phyloP scores from a whole-genome alignment of 2,888 invertebrate species.

The Heliconius cydno region DNA sequence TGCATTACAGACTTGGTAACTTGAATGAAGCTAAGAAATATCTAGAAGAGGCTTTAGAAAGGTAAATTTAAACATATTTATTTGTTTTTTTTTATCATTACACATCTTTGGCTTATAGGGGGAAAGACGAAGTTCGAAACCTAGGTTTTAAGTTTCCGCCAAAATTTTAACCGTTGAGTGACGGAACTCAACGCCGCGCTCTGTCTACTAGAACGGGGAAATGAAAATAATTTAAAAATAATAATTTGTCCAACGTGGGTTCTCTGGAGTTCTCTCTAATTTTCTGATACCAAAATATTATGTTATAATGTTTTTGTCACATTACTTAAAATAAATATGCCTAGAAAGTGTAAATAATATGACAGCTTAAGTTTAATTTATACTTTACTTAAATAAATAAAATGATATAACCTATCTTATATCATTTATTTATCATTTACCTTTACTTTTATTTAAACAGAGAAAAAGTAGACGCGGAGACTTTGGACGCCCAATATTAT shows the following conservation, averaged over 20 bases:
- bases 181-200: not conserved
- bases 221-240: no score
- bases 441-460: constrained; percentile 66
- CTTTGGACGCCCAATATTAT: constrained; percentile 95
- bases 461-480: constrained; percentile 91
- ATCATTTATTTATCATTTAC: not conserved
- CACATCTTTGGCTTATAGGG: not conserved
- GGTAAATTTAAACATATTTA: constrained; percentile 65
- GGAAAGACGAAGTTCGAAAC: no score
- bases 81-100: not conserved
- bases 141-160: no score
- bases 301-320: no score
- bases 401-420: not conserved
- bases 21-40: constrained; percentile 92
- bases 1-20: constrained; percentile 95
- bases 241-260: no score
- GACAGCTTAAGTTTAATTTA: not conserved
- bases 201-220: not conserved
- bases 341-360: no score
- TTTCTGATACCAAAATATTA: no score
- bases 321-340: no score
- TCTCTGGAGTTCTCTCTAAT: no score
- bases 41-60: constrained; percentile 92
- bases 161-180: not conserved
- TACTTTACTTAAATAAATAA: not conserved